These are phyloP conservation scores for Diabrotica undecimpunctata DNA, from an alignment of 1,140 invertebrate genomes.

Conservation along the genomic window DNA sequence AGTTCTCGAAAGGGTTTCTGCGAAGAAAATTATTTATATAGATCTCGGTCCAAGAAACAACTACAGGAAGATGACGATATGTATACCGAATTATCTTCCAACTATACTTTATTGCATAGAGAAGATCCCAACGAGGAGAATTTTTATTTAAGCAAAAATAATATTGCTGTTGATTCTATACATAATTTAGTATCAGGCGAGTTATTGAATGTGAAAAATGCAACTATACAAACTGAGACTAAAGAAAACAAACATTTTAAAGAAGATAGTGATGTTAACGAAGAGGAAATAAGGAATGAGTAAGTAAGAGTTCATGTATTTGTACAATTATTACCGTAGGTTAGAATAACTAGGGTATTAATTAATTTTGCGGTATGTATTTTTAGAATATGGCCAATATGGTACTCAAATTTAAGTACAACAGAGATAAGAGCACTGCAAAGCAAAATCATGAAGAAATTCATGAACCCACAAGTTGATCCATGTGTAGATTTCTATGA, in stretches of 20 bases:
- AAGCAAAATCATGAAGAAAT: constrained; percentile 64
- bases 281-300: no score
- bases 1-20: background rate
- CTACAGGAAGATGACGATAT: background rate
- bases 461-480: constrained; percentile 72
- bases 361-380: background rate
- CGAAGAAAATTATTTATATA: background rate
- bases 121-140: background rate
- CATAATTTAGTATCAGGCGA: no score
- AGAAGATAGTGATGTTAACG: no score
- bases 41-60: background rate
- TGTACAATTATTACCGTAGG: no score
- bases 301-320: no score
- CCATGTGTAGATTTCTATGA: constrained; percentile 91
- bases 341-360: background rate
- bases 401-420: constrained; percentile 20
- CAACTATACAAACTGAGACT: no score
- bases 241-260: no score
- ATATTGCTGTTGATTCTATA: background rate
- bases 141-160: background rate
- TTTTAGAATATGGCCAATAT: constrained; percentile 8
- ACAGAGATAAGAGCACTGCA: constrained; percentile 23
- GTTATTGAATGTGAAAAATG: no score
- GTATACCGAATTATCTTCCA: background rate
- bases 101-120: background rate